Evolutionary conservation across 2,888 invertebrate genomes (phyloP), one percentile per base, ranked within the genome.

Genomic region (Drosophila mayaguana): DNA sequence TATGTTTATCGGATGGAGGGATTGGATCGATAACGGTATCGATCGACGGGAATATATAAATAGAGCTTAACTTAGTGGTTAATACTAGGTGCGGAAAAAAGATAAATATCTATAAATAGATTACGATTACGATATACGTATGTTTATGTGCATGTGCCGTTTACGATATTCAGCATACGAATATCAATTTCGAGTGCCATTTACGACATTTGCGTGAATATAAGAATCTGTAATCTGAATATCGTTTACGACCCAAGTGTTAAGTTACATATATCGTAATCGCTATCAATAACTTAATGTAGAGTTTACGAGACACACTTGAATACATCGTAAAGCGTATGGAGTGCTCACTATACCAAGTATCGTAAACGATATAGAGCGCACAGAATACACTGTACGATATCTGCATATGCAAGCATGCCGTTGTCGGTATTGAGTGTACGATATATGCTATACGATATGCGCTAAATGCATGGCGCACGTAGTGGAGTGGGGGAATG

Each of bases 31-130:
- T 50, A 32, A 2, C 32, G 32, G 32, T 8, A 32, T 32, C 32
- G 32, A 32, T 32, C 32, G 32, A 32, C 11, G 25, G 22, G 16
- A 16, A 42, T 18, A 40, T 36, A 22, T 16, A 42, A 18, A 34
- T 59, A 16, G 16, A 25, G 25, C 38, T 40, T n/a, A 34, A 16
- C 18, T 43, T 38, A 12, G 9, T 25, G 51, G 71, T 70, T 83
- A 83, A 87, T 83, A 87, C 82, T 87, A 83, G 59, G 54, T 62
- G 66, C 48, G 70, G 64, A 54, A 40, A 67, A 67, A 69, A 54
- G 66, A 87, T 81, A 84, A 82, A 75, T 81, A 75, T 54, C 61
- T 75, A 81, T 62, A 78, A 56, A 48, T 72, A 77, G 18, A n/a
- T 55, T 45, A 53, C 59, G 36, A 38, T 55, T 77, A 71, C 63